Evolutionary conservation across 2,113 vertebrate species (phyloP).

Genomic region (Nothocercus julius): DNA sequence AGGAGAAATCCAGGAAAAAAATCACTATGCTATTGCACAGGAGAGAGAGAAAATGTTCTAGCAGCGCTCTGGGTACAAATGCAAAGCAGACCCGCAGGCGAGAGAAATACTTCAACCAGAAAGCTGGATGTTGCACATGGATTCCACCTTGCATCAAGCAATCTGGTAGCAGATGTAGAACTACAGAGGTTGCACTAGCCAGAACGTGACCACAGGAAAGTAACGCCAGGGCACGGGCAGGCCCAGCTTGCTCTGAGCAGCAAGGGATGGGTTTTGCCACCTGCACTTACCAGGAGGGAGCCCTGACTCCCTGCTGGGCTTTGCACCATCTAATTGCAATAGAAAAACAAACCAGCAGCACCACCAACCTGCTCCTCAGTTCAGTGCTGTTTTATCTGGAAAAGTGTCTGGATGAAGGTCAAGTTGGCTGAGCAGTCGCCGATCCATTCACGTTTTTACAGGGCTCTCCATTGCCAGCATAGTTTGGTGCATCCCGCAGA

Average conservation of each 20-base stretch:
- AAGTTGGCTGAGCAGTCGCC: not conserved
- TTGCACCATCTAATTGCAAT: not conserved
- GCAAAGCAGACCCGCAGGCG: not conserved
- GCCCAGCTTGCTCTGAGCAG: not conserved
- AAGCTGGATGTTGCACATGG: not conserved
- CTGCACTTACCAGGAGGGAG: not conserved
- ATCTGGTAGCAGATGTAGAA: not conserved
- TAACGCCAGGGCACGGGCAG: not conserved
- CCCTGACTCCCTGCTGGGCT: not conserved
- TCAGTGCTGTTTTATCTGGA: not conserved
- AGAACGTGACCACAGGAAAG: not conserved
- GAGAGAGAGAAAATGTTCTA: not conserved
- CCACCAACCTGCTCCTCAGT: not conserved
- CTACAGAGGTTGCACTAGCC: not conserved
- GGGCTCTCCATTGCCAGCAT: not conserved
- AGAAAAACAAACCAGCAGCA: not conserved
- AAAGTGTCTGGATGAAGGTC: not conserved
- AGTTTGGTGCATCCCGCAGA: not conserved
- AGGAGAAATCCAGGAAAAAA: not conserved
- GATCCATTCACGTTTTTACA: not conserved
- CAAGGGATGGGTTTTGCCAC: not conserved
- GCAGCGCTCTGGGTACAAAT: not conserved
- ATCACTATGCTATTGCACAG: not conserved
- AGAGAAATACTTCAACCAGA: not conserved
- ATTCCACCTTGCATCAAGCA: not conserved